Percentiles rank a stretch among this genome's conserved stretches.
Evolutionary conservation across 2,113 vertebrate genomes (phyloP).

Genomic region (Collichthys lucidus): DNA sequence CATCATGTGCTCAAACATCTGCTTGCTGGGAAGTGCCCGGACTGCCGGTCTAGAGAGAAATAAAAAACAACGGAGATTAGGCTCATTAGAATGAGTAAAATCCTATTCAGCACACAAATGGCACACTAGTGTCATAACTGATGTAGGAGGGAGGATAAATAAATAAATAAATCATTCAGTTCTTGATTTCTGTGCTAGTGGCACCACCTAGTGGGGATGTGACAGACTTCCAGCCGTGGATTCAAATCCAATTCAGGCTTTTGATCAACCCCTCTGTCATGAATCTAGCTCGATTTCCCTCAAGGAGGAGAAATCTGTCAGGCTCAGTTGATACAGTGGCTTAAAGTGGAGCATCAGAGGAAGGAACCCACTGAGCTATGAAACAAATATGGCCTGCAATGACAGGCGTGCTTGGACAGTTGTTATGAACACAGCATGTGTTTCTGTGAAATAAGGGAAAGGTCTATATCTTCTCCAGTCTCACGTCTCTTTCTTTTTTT

Average conservation of each 20-base stretch:
- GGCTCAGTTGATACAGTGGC: slow-evolving; percentile 63
- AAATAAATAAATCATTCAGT: no score
- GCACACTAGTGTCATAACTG: neutral
- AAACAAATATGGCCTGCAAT: slow-evolving; percentile 44
- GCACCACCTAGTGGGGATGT: slow-evolving; percentile 65
- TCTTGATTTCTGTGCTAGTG: slow-evolving; percentile 30
- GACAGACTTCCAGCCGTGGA: neutral
- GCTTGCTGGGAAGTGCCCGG: slow-evolving; percentile 93
- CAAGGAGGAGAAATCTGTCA: slow-evolving; percentile 65
- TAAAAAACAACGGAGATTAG: neutral
- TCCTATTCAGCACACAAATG: neutral
- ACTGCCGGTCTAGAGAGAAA: slow-evolving; percentile 88
- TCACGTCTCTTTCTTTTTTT: slow-evolving; percentile 4
- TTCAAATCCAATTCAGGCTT: slow-evolving; percentile 52
- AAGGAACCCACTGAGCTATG: slow-evolving; percentile 46
- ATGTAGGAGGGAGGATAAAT: no score
- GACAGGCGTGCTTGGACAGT: slow-evolving; percentile 44
- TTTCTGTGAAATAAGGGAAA: slow-evolving; percentile 27
- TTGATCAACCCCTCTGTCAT: slow-evolving; percentile 70
- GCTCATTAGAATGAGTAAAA: neutral
- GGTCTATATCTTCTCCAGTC: neutral
- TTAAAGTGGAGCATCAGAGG: slow-evolving; percentile 58
- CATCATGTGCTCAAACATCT: slow-evolving; percentile 95
- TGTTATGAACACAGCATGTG: slow-evolving; percentile 26
- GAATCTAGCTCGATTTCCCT: slow-evolving; percentile 69